Evolutionary conservation across 2,888 invertebrate species (phyloP), one percentile per base, ranked within the genome.

Genomic region (Acanthosepion lycidas): DNA sequence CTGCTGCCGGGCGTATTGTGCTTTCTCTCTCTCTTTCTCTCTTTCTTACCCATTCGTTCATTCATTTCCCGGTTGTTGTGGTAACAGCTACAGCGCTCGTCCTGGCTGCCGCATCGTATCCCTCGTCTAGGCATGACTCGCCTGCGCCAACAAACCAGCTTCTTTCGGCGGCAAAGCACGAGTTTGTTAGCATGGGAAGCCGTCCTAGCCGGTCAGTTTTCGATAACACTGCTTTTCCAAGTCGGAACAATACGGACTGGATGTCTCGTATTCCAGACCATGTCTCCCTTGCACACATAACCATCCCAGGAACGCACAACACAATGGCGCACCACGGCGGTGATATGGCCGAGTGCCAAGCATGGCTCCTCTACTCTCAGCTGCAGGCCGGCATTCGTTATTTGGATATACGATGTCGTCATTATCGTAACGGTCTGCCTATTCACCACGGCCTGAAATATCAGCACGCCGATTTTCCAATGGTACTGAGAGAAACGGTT

Each of bases 171-270:
- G 78, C 78, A 33, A 78, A 78, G 23, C 78, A 23, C 4, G 78
- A 78, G n/a, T 78, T 78, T 78, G 12, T 78, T 33, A 78, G 33
- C n/a, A 78, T 78, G 78, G 33, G 78, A 26, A 51, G 23, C n/a
- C 49, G 53, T 53, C 49, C 93, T 18, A 53, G 92, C 49, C 48
- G 26, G 26, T 49, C 92, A 48, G 48, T 53, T 18, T 48, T 93
- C 28, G 93, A 93, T 51, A 93, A n/a, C n/a, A 9, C 53, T 20
- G n/a, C 49, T 48, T n/a, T 26, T 53, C 93, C 93, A 3, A 93
- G 93, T 51, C 93, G 93, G 18, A n/a, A 93, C 51, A 93, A 93
- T 33, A 93, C 93, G 42, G 93, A 93, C 93, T 93, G 93, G 93
- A 93, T 93, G 93, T 93, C 93, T 28, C n/a, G n/a, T n/a, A 49